Base-by-base conservation (phyloP, 2,113 vertebrate species). In the Paramisgurnus dabryanus region DNA sequence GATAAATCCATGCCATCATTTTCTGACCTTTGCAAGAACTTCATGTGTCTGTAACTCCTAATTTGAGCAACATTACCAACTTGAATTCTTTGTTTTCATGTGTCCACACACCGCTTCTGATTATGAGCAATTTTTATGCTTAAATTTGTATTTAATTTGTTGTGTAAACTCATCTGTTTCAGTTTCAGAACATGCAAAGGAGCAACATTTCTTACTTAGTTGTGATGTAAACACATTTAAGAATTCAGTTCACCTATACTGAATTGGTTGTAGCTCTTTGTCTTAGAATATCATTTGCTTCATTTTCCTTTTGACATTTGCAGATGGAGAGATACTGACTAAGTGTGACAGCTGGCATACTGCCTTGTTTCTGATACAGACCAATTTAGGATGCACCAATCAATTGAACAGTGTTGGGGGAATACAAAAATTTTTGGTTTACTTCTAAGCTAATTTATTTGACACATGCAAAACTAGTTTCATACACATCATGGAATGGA, bases 351-450 rank as follows among this genome's bases (percentile, higher is more conserved):
- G 67, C 80, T 82, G 79, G 75, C 74, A 57, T 80, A 68, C 81
- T 81, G 74, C 78, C 15, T 65, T 40, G 81, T 60, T 45, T 80
- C 13, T 49, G 60, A 75, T 67, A 74, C 67, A 71, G 66, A 50
- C 78, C 64, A 73, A 79, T 81, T 86, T 83, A 8, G 60, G 65
- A 84, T 65, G 66, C 72, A 47, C 63, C 75, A 78, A 78, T 80
- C 79, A 80, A 65, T 82, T 76, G 83, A 34, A 67, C 55, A 72
- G 78, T 83, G 49, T 53, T 63, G 79, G 4, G 69, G 67, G 67
- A 84, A 88, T 84, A 65, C 43, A 84, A 75, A 80, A 76, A 34
- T 69, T 43, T 78, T 84, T 18, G 53, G 53, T 82, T 86, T 79
- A 78, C 80, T 75, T 55, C 75, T 43, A 81, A 74, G 76, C 49